Evolutionary conservation across 2,113 vertebrate genomes (phyloP).

Genomic region (Coturnix japonica): DNA sequence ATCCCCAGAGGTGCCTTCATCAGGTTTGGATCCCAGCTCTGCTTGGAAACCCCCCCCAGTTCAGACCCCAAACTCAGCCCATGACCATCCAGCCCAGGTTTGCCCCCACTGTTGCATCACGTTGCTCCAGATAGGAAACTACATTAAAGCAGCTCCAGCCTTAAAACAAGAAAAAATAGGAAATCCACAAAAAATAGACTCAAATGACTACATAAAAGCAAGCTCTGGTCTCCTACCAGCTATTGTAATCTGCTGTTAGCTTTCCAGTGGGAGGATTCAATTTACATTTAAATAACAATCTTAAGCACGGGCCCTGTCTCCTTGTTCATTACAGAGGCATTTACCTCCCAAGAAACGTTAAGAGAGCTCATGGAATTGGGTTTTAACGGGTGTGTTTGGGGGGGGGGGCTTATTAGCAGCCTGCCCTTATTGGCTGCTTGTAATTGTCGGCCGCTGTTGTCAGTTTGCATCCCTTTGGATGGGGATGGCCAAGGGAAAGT

Average conservation of each 20-base stretch:
- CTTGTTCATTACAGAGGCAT: background rate
- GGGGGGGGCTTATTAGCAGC: too few species aligned
- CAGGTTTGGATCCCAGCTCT: background rate
- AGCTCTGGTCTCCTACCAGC: slow-evolving; percentile 7
- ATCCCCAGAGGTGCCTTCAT: background rate
- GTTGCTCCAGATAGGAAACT: background rate
- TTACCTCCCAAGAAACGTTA: background rate
- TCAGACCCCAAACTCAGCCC: background rate
- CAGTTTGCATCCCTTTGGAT: background rate
- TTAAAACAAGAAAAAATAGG: slow-evolving; percentile 18
- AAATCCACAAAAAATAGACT: background rate
- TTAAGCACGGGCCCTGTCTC: background rate
- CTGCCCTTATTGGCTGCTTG: too few species aligned
- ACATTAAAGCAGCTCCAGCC: background rate
- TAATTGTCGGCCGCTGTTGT: too few species aligned
- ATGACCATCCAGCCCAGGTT: background rate
- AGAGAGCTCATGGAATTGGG: background rate
- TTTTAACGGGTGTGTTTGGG: background rate
- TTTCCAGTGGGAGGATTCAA: slow-evolving; percentile 50
- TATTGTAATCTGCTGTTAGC: slow-evolving; percentile 31
- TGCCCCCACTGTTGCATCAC: background rate
- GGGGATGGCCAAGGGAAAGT: background rate
- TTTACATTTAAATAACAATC: slow-evolving; percentile 58
- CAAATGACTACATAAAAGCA: background rate
- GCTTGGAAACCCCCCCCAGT: background rate